Base-by-base conservation (phyloP, 2,797 vertebrate genomes). In the Chelidonichthys spinosus region DNA sequence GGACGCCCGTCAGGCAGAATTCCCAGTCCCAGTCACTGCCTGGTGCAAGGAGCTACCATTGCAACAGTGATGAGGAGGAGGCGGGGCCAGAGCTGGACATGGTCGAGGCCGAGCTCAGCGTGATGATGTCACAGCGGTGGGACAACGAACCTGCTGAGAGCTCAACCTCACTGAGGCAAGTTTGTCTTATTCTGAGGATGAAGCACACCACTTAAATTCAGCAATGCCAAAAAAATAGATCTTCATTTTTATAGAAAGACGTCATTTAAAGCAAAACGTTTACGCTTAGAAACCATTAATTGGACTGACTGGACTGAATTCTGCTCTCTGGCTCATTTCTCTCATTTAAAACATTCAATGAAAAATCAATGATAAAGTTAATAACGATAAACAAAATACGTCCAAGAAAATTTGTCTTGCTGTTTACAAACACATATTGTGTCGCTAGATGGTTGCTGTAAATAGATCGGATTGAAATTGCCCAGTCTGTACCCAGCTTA, bases 31-130 rank as follows among this genome's bases (percentile, higher is more conserved):
- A 92, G 83, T 90, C 94, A 32, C 92, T 94, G 42, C 89, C 94
- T 49, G 94, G 94, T 85, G 92, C 87, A 53, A 84, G 79, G 69
- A 92, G 66, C 90, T 95, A 94, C 85, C 93, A 90, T 74, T 97
- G 95, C 86, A 99, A 99, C 92, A 99, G 98, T 61, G 98, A 99
- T 65, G 98, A 99, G 87, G 98, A 99, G 92, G 98, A 99, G 92
- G 97, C 94, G 32, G 95, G 90, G 39, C 97, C 96, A 47, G 96
- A 96, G 76, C 88, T 95, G 37, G 96, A 98, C 84, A 95, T 94
- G 85, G 96, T 97, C 61, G 98, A 99, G 86, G 94, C 96, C n/a
- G 97, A 99, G 81, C 95, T 99, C 68, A 99, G 98, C 83, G 72
- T 96, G 81, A 67, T 97, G 35, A 99, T 99, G 98, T 99, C 98